Percentiles rank a stretch among this genome's conserved stretches.
Conservation (phyloP, 1,140 invertebrate genomes). For the Brachionus calyciflorus region DNA sequence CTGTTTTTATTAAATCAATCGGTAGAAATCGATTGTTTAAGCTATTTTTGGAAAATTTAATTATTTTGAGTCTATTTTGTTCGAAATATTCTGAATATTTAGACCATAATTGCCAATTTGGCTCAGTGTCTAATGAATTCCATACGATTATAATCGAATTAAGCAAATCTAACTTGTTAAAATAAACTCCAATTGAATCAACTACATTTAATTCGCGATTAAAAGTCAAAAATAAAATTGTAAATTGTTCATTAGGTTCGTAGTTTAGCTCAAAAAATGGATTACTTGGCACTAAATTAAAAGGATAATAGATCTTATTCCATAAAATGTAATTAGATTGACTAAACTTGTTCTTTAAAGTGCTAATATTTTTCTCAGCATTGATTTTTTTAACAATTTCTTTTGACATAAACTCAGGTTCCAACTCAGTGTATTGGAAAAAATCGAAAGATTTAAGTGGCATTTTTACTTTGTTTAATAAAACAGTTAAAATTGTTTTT, state of each 20-base stretch:
- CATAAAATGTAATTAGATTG: too few relatives aligned
- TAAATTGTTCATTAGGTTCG: constrained; percentile 47
- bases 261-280: too few relatives aligned
- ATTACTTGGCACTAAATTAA: too few relatives aligned
- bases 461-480: too few relatives aligned
- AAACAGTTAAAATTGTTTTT: too few relatives aligned
- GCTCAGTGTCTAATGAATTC: constrained; percentile 65
- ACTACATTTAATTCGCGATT: constrained; percentile 87
- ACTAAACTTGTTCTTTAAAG: too few relatives aligned
- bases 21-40: constrained; percentile 96
- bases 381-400: too few relatives aligned
- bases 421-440: too few relatives aligned
- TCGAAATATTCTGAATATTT: constrained; percentile 42
- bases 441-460: too few relatives aligned
- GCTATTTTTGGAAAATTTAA: constrained; percentile 82
- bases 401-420: too few relatives aligned
- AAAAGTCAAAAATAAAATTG: constrained; percentile 90
- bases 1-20: constrained; percentile 84
- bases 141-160: constrained; percentile 96
- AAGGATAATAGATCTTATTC: too few relatives aligned
- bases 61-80: constrained; percentile 64
- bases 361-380: too few relatives aligned
- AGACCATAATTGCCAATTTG: constrained; percentile 1
- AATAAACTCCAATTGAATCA: constrained; percentile 79
- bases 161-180: constrained; percentile 81